Percentiles rank a stretch among this genome's conserved stretches.
These are phyloP conservation scores for Ciconia maguari DNA, from an alignment of 2,113 vertebrate genomes.

Conservation along the genomic window DNA sequence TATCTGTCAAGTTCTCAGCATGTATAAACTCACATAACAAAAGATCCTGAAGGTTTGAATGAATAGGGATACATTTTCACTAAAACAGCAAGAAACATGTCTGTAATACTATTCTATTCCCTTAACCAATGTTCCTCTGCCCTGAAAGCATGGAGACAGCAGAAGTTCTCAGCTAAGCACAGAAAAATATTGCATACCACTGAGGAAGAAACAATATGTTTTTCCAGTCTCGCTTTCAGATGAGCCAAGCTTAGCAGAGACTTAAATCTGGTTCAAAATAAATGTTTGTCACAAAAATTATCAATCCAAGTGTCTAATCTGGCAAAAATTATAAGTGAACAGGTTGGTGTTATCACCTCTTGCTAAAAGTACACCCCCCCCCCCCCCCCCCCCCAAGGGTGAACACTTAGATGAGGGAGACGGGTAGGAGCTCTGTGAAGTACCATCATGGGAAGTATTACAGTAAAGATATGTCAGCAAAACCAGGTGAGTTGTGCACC, in stretches of 20 bases:
- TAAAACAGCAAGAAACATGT: background rate
- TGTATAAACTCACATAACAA: background rate
- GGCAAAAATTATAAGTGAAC: background rate
- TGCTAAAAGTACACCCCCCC: background rate
- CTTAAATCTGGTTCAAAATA: background rate
- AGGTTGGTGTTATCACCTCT: background rate
- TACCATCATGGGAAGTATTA: background rate
- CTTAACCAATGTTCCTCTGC: background rate
- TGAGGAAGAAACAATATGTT: background rate
- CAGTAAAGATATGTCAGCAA: background rate
- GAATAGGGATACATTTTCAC: background rate
- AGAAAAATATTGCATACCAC: background rate
- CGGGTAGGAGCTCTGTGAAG: background rate
- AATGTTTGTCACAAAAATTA: background rate
- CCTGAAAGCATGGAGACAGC: background rate
- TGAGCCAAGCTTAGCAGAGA: background rate
- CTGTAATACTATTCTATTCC: background rate
- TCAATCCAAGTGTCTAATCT: background rate
- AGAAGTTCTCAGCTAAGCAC: background rate
- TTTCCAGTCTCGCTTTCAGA: background rate
- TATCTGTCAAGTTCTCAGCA: background rate
- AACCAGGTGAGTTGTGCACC: background rate
- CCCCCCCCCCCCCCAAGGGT: background rate
- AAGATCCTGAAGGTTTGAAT: background rate
- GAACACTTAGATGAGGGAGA: background rate